Evolutionary conservation across 2,888 invertebrate genomes (phyloP).

Genomic region (Gortyna flavago): DNA sequence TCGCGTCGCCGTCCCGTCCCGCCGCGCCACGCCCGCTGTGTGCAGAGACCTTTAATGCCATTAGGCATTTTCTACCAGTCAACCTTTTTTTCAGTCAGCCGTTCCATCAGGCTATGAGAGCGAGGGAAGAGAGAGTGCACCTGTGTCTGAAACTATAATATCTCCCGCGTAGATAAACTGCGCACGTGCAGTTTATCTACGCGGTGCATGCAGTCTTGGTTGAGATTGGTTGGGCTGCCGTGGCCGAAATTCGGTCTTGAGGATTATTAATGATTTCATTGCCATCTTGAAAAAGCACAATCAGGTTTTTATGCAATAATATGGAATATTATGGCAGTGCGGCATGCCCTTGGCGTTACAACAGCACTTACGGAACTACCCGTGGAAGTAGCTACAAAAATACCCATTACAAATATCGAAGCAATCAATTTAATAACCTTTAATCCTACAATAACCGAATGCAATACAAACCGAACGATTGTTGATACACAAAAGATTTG

Average conservation of each 20-base stretch:
- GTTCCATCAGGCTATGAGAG: neutral
- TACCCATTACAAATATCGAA: neutral
- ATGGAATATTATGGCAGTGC: neutral
- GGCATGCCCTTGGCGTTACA: neutral
- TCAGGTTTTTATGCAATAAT: neutral
- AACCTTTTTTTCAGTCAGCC: no score
- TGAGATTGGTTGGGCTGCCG: neutral
- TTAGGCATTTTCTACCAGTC: no score
- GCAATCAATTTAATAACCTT: slow-evolving; percentile 32
- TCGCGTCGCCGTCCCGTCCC: no score
- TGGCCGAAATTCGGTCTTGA: neutral
- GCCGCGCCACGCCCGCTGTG: no score
- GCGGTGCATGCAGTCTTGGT: no score
- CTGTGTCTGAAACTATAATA: neutral
- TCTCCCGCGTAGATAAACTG: neutral
- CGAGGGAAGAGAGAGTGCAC: neutral
- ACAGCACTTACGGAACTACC: neutral
- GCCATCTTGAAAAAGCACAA: neutral
- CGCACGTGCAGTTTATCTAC: no score
- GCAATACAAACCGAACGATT: slow-evolving; percentile 33
- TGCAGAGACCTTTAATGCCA: no score
- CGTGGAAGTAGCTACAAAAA: slow-evolving; percentile 7
- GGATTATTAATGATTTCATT: neutral
- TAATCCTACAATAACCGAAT: slow-evolving; percentile 13
- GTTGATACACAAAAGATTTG: slow-evolving; percentile 65